Evolutionary conservation across 2,113 vertebrate species (phyloP), one percentile per base, ranked within the genome.

Genomic region (Onychorhynchus coronatus): DNA sequence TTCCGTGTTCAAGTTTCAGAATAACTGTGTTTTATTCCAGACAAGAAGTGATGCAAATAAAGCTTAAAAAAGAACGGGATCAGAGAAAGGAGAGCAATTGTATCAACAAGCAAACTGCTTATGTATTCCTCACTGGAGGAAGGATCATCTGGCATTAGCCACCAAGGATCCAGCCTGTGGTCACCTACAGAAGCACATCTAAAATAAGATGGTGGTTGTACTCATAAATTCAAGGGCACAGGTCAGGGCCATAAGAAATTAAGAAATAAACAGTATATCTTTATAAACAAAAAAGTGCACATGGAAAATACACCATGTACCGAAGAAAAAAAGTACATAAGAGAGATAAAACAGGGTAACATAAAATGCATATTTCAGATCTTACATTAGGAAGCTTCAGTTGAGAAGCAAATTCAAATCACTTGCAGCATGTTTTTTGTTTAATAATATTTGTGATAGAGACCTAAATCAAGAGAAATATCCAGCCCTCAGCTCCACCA

Each of bases 21-120:
- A 97, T 96, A 96, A 93, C 76, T 88, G 88, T 81, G 58, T 81
- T 94, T 85, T 87, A 78, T 88, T 88, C 93, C 10, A 14, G 86
- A 91, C 31, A 52, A 93, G 73, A 53, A 84, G 30, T 24, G 67
- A 92, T 89, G 63, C 55, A 95, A 85, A 91, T 70, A 62, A 72
- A 79, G 42, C 47, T 68, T 37, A 66, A 62, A 75, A 96, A 88
- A 56, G 39, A 83, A 71, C 4, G 5, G n/a, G 42, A 84, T 52
- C 39, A 37, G 78, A 81, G 65, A 47, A 90, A 66, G 63, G 17
- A 86, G 17, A 88, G 39, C 33, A 86, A 72, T 28, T 78, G 61
- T 4, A 56, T 9, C 56, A 75, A 85, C 15, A 47, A 52, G 33
- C 16, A 61, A 88, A 61, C 18, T 23, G 50, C 8, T 5, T 8